Evolutionary conservation across 2,797 vertebrate species (phyloP).

Genomic region (Trematomus bernacchii): DNA sequence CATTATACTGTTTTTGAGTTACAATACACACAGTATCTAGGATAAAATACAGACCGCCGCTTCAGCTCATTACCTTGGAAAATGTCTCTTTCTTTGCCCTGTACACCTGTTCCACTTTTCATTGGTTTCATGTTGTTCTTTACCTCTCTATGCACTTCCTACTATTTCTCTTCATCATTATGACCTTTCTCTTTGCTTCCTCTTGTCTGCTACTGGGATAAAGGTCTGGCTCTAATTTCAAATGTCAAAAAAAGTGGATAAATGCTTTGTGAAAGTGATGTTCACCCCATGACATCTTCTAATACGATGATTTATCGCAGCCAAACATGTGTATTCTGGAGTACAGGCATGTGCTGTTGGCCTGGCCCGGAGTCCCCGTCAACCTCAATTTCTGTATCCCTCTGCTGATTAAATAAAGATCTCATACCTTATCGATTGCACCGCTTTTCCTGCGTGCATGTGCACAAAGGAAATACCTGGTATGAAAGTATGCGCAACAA

Average conservation of each 20-base stretch:
- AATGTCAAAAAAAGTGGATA: constrained; percentile 53
- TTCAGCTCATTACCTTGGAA: constrained; percentile 2
- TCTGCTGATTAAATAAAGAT: constrained; percentile 50
- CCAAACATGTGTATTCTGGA: constrained; percentile 45
- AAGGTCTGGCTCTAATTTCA: constrained; percentile 60
- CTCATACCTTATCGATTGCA: constrained; percentile 59
- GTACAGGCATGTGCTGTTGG: constrained; percentile 34
- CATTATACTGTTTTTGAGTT: neutral
- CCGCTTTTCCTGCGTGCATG: constrained; percentile 41
- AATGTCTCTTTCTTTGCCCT: neutral
- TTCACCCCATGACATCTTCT: constrained; percentile 68
- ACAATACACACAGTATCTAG: neutral
- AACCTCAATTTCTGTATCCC: constrained; percentile 47
- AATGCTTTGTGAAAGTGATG: constrained; percentile 67
- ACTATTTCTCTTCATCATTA: constrained; percentile 10
- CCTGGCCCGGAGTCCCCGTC: constrained; percentile 37
- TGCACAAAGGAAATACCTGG: constrained; percentile 54
- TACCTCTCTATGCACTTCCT: constrained; percentile 9
- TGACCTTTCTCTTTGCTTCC: constrained; percentile 30
- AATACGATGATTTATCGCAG: constrained; percentile 75
- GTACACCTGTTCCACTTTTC: constrained; percentile 19
- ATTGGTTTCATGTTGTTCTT: no score
- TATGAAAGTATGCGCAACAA: constrained; percentile 54
- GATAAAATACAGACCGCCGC: constrained; percentile 21
- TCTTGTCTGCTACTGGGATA: constrained; percentile 40